Evolutionary conservation across 2,888 invertebrate species (phyloP), one percentile per base, ranked within the genome.

Genomic region (Tinea trinotella): DNA sequence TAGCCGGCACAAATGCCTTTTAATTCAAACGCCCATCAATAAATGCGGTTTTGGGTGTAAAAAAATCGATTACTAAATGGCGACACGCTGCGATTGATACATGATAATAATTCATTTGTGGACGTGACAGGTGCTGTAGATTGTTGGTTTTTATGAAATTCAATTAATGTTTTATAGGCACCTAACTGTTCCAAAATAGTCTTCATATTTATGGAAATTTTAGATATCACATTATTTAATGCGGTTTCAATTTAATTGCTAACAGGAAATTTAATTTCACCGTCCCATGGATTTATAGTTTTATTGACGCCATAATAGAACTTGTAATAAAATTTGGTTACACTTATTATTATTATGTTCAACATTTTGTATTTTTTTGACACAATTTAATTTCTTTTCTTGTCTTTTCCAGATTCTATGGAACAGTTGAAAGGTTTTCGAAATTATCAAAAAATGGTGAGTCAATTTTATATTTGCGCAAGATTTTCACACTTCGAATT

Each of bases 51-150:
- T 78, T 75, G 54, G 83, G 85, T 85, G 85, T 85, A 85, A 85
- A 85, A 83, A 85, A 85, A 79, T 83, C 83, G 81, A 84, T 85
- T 84, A 81, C 74, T 75, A 70, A 68, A 74, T 68, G 85, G 75
- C 85, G 80, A 83, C 85, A 85, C 73, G 84, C 85, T 84, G 85
- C 63, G 85, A 82, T 81, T 80, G 76, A 79, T 76, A 79, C 71
- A 76, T 75, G 78, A 79, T 77, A 76, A 83, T 85, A 85, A 79
- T 81, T 85, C 84, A 85, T 82, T 65, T 71, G 58, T 22, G 61
- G 62, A 62, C 63, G 66, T 71, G 82, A 77, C 75, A 69, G 76
- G 67, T 71, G 70, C 72, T 71, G 67, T 73, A 70, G 75, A 75
- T 76, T 76, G 72, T 67, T 68, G 71, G 73, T 74, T 83, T 81